A percentile compares a stretch with the other conserved stretches of the same genome.
phyloP scores from a whole-genome alignment of 2,113 vertebrate species.

The Aptenodytes patagonicus region DNA sequence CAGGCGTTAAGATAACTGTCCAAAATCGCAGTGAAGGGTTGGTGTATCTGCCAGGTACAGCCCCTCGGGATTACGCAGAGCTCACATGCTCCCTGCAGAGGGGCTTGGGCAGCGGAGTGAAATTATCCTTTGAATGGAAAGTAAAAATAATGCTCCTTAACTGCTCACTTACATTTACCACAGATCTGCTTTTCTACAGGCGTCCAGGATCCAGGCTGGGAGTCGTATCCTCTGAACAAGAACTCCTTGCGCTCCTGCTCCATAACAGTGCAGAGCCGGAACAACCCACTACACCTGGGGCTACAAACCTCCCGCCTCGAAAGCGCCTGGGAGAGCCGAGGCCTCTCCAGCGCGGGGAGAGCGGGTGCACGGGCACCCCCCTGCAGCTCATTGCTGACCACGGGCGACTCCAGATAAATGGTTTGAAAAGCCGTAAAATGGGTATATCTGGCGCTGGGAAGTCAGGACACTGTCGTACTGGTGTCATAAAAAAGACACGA shows the following conservation, averaged over 20 bases:
- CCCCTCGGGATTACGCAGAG: neutral
- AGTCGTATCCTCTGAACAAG: neutral
- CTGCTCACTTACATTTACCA: neutral
- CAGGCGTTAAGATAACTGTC: neutral
- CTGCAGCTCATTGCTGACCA: neutral
- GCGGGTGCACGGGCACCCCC: neutral
- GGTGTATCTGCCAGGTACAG: neutral
- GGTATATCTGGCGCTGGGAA: neutral
- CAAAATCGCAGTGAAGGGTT: neutral
- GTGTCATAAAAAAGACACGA: neutral
- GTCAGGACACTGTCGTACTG: accelerated
- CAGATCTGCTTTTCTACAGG: neutral
- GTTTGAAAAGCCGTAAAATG: accelerated
- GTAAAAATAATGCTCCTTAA: neutral
- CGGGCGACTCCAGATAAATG: neutral
- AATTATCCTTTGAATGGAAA: neutral
- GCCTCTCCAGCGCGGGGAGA: neutral
- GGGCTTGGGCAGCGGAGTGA: neutral
- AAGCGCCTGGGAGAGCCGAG: neutral
- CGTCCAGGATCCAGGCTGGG: neutral
- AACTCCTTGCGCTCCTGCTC: neutral
- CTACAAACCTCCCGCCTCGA: accelerated
- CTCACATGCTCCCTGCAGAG: neutral
- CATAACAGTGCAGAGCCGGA: accelerated
- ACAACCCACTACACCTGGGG: too few relatives aligned